Evolutionary conservation across 2,888 invertebrate species (phyloP).

Genomic region (Norana najaformis): DNA sequence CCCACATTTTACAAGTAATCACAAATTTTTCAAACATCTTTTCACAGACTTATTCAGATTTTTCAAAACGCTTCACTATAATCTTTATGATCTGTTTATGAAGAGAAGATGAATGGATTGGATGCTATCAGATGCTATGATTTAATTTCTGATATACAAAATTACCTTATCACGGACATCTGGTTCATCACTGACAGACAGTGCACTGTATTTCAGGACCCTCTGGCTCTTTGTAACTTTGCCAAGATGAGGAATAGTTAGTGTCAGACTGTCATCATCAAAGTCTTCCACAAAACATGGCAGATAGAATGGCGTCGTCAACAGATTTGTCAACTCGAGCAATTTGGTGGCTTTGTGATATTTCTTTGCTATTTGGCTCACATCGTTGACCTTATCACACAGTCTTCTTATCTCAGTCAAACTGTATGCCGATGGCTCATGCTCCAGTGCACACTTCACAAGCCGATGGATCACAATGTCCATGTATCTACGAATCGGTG

Average conservation of each 20-base stretch:
- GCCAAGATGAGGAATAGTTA: conserved; percentile 25
- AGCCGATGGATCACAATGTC: conserved; percentile 55
- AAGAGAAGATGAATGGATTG: background rate
- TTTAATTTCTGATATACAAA: background rate
- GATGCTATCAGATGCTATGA: background rate
- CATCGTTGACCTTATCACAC: conserved; percentile 21
- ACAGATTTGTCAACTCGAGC: background rate
- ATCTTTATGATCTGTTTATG: too few species aligned
- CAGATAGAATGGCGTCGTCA: conserved; percentile 20
- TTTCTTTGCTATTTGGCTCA: background rate
- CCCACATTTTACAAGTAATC: too few species aligned
- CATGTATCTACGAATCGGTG: conserved; percentile 52
- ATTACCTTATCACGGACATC: conserved; percentile 10
- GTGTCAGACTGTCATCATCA: conserved; percentile 1
- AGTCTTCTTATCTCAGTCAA: conserved; percentile 42
- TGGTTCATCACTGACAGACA: conserved; percentile 1
- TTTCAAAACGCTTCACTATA: too few species aligned
- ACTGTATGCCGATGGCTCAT: conserved; percentile 47
- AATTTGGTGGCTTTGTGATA: background rate
- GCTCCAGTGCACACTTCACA: conserved; percentile 48
- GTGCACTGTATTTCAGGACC: background rate
- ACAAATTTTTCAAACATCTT: too few species aligned
- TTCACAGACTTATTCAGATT: too few species aligned
- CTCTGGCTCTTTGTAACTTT: background rate
- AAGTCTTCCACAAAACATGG: conserved; percentile 22